These are phyloP conservation scores for Chydorus sphaericus DNA, from an alignment of 2,888 invertebrate genomes.

Conservation along the genomic window DNA sequence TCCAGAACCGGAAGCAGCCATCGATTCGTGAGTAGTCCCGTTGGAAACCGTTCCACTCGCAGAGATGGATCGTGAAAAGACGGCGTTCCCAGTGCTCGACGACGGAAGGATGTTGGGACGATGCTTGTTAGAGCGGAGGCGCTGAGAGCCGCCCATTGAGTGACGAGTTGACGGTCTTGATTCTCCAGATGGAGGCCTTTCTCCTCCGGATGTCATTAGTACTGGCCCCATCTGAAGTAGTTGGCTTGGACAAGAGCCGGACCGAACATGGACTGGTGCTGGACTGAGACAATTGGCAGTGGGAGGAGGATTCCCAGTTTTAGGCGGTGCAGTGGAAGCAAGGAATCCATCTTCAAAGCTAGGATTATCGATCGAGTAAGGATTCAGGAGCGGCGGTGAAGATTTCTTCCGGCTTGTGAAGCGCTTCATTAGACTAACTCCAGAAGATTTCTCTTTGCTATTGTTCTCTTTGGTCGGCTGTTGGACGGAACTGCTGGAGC, in stretches of 20 bases:
- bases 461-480: slow-evolving; percentile 47
- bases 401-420: slow-evolving; percentile 72
- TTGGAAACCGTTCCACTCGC: slow-evolving; percentile 20
- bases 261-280: slow-evolving; percentile 55
- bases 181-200: not conserved
- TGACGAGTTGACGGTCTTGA: not conserved
- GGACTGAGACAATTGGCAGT: too few relatives aligned
- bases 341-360: slow-evolving; percentile 57
- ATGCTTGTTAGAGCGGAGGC: slow-evolving; percentile 2
- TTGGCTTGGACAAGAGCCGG: slow-evolving; percentile 84
- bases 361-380: slow-evolving; percentile 66
- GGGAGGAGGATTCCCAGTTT: slow-evolving; percentile 17
- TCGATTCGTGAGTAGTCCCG: slow-evolving; percentile 10
- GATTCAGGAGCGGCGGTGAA: slow-evolving; percentile 42
- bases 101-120: slow-evolving; percentile 10
- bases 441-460: slow-evolving; percentile 40
- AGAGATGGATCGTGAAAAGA: slow-evolving; percentile 23
- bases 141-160: slow-evolving; percentile 11
- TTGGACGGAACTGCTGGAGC: not conserved
- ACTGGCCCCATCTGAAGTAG: slow-evolving; percentile 54
- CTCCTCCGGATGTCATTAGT: not conserved
- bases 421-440: slow-evolving; percentile 66
- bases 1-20: slow-evolving; percentile 9
- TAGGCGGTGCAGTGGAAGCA: not conserved
- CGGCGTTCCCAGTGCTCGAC: slow-evolving; percentile 2